Base-by-base conservation (phyloP, 2,888 invertebrate species). In the Amiota minor region DNA sequence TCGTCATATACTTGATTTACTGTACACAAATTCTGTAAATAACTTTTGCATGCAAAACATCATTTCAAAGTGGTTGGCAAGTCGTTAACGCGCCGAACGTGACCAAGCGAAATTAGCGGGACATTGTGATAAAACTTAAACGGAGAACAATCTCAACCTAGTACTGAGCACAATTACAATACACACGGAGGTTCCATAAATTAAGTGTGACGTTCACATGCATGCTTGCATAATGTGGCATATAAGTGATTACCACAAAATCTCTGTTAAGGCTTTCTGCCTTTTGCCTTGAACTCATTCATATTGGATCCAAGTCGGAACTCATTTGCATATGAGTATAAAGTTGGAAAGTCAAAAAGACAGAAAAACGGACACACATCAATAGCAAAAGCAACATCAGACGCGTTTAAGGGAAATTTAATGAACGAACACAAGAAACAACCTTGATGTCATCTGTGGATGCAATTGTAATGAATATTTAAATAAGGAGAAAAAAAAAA, bases 211-310 rank as follows among this genome's bases (percentile, higher is more conserved):
- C 1, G 18, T 16, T 11, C 16, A 20, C 18, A 10, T 56, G 56
- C 18, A 6, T 16, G 56, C 56, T 2, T 16, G 56, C 18, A 56
- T 20, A 56, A 56, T 9, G 12, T 35, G 61, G 61, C 61, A 1
- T 62, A 62, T 23, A 45, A 62, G 45, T 62, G 35, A 23, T 62
- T 14, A 23, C 35, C 61, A 35, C 45, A 18, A 11, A 11, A 23
- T 3, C 8, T 11, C n/a, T n/a, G n/a, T n/a, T n/a, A n/a, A n/a
- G n/a, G n/a, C n/a, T n/a, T n/a, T n/a, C n/a, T n/a, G n/a, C n/a
- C n/a, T 6, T 45, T 73, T 74, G 80, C 83, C 81, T 77, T 80
- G 80, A 84, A 83, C 85, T 81, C 80, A 77, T 59, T 12, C 23
- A 59, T 53, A n/a, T 53, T 8, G 20, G 4, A 20, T 1, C 53